Base-by-base conservation (phyloP, 1,140 invertebrate genomes). In the Neotoxoptera formosana region DNA sequence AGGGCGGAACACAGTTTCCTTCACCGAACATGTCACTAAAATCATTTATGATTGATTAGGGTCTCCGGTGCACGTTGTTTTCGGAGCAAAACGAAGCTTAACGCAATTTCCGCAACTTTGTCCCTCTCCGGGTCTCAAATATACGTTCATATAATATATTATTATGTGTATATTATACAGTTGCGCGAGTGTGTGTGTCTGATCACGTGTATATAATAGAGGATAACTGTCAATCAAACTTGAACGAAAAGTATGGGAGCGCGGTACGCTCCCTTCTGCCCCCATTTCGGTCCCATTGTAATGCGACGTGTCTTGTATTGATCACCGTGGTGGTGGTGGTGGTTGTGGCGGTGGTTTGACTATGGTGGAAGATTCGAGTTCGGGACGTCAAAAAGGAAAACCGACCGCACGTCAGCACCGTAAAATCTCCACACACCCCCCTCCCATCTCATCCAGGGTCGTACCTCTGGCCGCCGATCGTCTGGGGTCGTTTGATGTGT, bases 191-290 rank as follows among this genome's bases (percentile, higher is more conserved):
- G 86, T 87, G 30, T n/a, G 86, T 30, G 86, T 88, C 47, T 88
- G n/a, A 21, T 25, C 30, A n/a, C 34, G 87, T 53, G n/a, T 14
- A 36, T 21, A 89, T 53, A 36, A n/a, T 53, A 25, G 48, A 87
- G 47, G 86, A 53, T 89, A 53, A 89, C 87, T 89, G 87, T 89
- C 87, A 89, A 53, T 89, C 87, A 53, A 89, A 89, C 21, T n/a
- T 2, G 30, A 30, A 48, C 17, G 47, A n/a, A 48, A 88, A 48
- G n/a, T 34, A 76, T 76, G n/a, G 86, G 30, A 76, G 47, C 51
- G 30, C 1, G 14, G 30, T 30, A 87, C n/a, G 86, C 86, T 2
- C 86, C 86, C 47, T 88, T 51, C n/a, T 7, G 86, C 86, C 47
- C 14, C 14, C n/a, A n/a, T 48, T 34, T 34, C 47, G 86, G 47